These are phyloP conservation scores for Trematomus loennbergii DNA, from an alignment of 2,113 vertebrate genomes.

Conservation along the genomic window DNA sequence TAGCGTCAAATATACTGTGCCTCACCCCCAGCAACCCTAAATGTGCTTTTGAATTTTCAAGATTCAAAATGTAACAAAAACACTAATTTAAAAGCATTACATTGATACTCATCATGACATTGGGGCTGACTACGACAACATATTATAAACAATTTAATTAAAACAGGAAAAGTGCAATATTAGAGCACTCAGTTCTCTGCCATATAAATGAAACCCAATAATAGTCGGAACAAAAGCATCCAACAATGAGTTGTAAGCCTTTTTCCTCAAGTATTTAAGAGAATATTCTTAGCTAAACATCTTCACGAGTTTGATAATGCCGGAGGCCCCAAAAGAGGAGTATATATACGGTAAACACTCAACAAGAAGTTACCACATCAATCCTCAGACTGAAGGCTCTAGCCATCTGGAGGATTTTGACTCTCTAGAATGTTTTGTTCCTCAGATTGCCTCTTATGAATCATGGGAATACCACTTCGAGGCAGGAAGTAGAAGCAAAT, in stretches of 20 bases:
- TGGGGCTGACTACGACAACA: not conserved
- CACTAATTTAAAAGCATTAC: not conserved
- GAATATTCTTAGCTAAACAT: slow-evolving; percentile 27
- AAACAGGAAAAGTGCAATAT: slow-evolving; percentile 21
- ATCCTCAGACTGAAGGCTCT: slow-evolving; percentile 8
- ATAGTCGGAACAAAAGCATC: slow-evolving; percentile 18
- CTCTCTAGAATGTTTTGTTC: slow-evolving; percentile 27
- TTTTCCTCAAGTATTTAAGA: slow-evolving; percentile 22
- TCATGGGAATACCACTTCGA: slow-evolving; percentile 21
- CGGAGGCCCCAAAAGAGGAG: slow-evolving; percentile 24
- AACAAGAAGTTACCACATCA: slow-evolving; percentile 25
- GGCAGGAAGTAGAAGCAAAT: slow-evolving; percentile 37
- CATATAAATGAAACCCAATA: slow-evolving; percentile 5
- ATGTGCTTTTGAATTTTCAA: slow-evolving; percentile 10
- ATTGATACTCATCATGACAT: slow-evolving; percentile 23
- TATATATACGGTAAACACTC: slow-evolving; percentile 39
- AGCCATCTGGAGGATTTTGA: not conserved
- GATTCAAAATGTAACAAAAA: slow-evolving; percentile 30
- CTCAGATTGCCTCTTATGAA: slow-evolving; percentile 31
- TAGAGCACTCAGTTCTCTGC: slow-evolving; percentile 16
- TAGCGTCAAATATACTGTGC: not conserved
- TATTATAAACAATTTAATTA: slow-evolving; percentile 4
- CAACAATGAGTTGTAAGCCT: not conserved
- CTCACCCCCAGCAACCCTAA: not conserved
- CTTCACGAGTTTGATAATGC: slow-evolving; percentile 38